Conservation (phyloP, 2,113 vertebrate species). For the Opisthocomus hoazin region DNA sequence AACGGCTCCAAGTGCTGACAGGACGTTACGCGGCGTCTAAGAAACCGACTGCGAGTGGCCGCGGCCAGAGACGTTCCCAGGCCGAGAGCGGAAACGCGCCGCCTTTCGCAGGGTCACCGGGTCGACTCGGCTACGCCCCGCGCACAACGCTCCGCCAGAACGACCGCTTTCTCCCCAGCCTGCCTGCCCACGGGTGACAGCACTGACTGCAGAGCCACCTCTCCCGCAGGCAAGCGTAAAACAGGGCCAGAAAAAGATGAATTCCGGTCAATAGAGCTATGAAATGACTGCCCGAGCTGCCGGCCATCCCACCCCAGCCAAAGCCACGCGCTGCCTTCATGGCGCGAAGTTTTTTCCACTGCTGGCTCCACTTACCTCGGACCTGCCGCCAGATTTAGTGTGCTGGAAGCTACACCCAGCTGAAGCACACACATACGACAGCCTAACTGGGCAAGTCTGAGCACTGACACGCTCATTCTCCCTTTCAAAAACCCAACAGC, state of each 20-base stretch:
- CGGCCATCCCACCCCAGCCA: background rate
- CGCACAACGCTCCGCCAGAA: background rate
- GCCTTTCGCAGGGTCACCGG: too few relatives aligned
- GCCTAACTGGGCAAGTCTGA: background rate
- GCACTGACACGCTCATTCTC: fast-evolving
- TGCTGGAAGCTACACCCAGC: fast-evolving
- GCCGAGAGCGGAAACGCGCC: background rate
- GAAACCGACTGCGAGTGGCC: background rate
- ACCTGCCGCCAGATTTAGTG: fast-evolving
- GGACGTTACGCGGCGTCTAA: fast-evolving
- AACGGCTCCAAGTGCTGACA: fast-evolving
- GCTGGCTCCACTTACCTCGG: background rate
- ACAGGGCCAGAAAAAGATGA: too few relatives aligned
- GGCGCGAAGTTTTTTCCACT: fast-evolving
- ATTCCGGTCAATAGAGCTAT: too few relatives aligned
- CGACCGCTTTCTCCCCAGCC: background rate
- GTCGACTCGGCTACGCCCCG: fast-evolving
- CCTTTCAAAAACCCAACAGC: background rate
- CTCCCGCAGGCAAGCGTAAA: background rate
- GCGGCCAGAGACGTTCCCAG: background rate
- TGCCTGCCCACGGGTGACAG: background rate
- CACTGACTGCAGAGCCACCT: fast-evolving
- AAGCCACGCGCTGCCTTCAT: background rate
- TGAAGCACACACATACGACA: fast-evolving
- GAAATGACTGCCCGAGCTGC: fast-evolving